These are phyloP conservation scores for Picus viridis DNA, from an alignment of 2,797 vertebrate genomes.

Conservation along the genomic window DNA sequence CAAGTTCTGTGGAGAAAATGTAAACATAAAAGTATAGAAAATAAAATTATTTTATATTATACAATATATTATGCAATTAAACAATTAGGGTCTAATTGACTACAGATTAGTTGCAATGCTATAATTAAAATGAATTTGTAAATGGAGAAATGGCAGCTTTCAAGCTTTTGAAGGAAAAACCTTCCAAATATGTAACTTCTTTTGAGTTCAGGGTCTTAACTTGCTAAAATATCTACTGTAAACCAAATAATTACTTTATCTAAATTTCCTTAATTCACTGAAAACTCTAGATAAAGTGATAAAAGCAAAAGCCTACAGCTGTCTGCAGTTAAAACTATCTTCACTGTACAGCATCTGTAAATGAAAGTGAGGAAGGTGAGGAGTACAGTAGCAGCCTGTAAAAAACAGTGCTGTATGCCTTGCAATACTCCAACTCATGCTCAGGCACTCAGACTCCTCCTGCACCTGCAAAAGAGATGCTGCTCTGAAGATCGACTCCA, in stretches of 20 bases:
- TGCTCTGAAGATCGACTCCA: neutral
- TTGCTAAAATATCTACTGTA: neutral
- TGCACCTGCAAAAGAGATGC: neutral
- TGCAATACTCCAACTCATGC: neutral
- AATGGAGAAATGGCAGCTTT: neutral
- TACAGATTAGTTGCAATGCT: neutral
- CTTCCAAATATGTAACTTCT: neutral
- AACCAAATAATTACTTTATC: neutral
- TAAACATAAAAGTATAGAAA: neutral
- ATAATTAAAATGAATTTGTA: neutral
- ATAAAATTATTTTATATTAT: neutral
- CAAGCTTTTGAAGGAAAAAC: neutral
- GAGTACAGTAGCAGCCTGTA: neutral
- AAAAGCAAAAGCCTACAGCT: neutral
- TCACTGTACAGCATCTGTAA: rapidly evolving
- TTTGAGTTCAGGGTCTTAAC: neutral
- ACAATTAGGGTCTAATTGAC: neutral
- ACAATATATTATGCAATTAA: too few relatives aligned
- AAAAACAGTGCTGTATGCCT: neutral
- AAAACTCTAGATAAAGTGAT: neutral
- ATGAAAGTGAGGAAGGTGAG: neutral
- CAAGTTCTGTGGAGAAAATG: slow-evolving; percentile 80
- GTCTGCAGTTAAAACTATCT: neutral
- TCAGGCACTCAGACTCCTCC: neutral
- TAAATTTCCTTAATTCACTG: neutral